phyloP scores from a whole-genome alignment of 2,797 vertebrate genomes.

The Pelobates cultripes region DNA sequence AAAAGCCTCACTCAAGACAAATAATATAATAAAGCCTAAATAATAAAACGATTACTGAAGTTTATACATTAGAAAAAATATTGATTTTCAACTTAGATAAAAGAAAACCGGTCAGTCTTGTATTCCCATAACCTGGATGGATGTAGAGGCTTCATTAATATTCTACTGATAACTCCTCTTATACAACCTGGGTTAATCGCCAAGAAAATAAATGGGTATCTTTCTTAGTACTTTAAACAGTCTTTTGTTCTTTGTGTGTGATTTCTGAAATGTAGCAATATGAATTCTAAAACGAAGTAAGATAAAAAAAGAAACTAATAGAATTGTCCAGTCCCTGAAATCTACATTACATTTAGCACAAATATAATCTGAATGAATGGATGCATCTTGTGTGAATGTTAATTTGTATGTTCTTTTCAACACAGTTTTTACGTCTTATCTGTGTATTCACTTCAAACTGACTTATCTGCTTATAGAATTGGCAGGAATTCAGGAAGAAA shows the following conservation, averaged over 20 bases:
- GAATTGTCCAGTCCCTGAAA: background rate
- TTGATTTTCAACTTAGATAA: no score
- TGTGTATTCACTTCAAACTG: background rate
- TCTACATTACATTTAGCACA: background rate
- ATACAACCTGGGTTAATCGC: no score
- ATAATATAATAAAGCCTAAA: no score
- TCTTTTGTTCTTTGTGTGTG: background rate
- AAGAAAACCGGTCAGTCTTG: no score
- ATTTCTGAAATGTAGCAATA: background rate
- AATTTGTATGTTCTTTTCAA: background rate
- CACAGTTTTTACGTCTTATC: background rate
- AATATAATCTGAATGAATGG: background rate
- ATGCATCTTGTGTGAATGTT: background rate
- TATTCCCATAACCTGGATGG: no score
- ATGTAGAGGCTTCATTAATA: no score
- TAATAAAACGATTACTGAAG: no score
- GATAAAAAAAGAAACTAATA: background rate
- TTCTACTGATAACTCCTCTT: no score
- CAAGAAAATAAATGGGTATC: no score
- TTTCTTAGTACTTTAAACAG: no score
- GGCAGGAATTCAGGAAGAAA: background rate
- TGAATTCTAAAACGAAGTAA: background rate
- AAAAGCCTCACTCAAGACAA: no score
- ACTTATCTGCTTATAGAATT: conserved; percentile 1
- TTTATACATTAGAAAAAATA: no score